These are phyloP conservation scores for Drosophila grimshawi DNA, from an alignment of 1,140 invertebrate species.

Conservation along the genomic window DNA sequence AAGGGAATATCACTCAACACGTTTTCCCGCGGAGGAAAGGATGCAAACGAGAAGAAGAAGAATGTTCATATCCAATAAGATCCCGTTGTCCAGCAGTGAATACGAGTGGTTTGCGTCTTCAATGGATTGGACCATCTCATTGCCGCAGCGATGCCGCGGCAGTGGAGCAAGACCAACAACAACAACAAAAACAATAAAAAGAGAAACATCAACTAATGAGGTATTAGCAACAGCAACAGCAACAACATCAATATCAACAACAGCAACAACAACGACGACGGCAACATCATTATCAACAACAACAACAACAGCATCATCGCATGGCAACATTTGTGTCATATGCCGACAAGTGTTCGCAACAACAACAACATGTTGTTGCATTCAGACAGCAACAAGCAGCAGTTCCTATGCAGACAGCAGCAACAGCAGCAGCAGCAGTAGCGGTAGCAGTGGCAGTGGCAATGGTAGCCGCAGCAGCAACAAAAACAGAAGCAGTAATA, in stretches of 20 bases:
- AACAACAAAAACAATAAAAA: too few species aligned
- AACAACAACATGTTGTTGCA: constrained; percentile 32
- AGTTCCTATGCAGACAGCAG: constrained; percentile 23
- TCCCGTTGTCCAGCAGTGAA: too few species aligned
- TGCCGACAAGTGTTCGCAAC: constrained; percentile 46
- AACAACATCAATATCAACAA: constrained; percentile 5
- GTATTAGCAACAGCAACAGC: constrained; percentile 31
- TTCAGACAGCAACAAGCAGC: constrained; percentile 26
- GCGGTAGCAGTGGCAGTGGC: constrained; percentile 4
- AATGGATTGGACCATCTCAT: neutral
- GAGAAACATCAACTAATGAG: constrained; percentile 7
- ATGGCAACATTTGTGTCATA: constrained; percentile 58
- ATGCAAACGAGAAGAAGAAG: neutral
- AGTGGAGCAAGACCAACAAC: too few species aligned
- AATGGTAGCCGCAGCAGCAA: constrained; percentile 7
- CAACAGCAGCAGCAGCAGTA: constrained; percentile 9
- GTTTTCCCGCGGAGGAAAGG: neutral
- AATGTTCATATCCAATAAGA: neutral
- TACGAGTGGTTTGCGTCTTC: neutral
- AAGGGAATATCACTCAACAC: neutral
- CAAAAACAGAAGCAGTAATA: constrained; percentile 6
- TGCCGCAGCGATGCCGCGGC: neutral
- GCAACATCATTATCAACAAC: constrained; percentile 25
- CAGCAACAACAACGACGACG: constrained; percentile 18
- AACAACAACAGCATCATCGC: constrained; percentile 17